Conservation (phyloP, 2,113 vertebrate species). For the Pomatostomus ruficeps region DNA sequence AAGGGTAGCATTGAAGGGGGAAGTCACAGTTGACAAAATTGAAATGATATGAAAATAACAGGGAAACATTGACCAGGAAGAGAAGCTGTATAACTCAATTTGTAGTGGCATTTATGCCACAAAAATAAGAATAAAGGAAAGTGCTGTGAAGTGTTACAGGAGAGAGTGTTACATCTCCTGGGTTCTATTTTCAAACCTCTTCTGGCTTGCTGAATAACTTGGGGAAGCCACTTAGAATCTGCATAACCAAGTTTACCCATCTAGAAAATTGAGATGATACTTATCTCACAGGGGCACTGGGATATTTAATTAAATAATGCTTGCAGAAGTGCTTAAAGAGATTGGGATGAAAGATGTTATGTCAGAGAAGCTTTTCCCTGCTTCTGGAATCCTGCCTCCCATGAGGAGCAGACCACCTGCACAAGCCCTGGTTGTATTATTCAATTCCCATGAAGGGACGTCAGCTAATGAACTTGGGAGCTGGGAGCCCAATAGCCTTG, state of each 20-base stretch:
- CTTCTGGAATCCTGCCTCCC: slow-evolving; percentile 21
- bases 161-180: neutral
- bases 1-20: neutral
- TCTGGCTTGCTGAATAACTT: slow-evolving; percentile 1
- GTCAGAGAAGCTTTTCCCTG: neutral
- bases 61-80: neutral
- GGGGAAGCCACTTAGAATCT: slow-evolving; percentile 12
- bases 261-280: slow-evolving; percentile 53
- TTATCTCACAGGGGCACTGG: slow-evolving; percentile 10
- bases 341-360: slow-evolving; percentile 26
- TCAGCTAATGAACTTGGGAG: neutral
- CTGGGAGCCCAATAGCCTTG: neutral
- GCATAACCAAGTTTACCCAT: slow-evolving; percentile 20
- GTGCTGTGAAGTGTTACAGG: neutral
- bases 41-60: neutral
- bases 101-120: neutral
- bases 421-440: neutral
- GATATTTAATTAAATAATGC: slow-evolving; percentile 57
- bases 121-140: neutral
- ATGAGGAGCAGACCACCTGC: slow-evolving; percentile 33
- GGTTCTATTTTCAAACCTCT: neutral
- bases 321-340: slow-evolving; percentile 29
- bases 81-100: neutral
- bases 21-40: neutral
- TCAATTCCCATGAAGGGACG: neutral